Base-by-base conservation (phyloP, 2,797 vertebrate species). In the Anabacerthia variegaticeps region DNA sequence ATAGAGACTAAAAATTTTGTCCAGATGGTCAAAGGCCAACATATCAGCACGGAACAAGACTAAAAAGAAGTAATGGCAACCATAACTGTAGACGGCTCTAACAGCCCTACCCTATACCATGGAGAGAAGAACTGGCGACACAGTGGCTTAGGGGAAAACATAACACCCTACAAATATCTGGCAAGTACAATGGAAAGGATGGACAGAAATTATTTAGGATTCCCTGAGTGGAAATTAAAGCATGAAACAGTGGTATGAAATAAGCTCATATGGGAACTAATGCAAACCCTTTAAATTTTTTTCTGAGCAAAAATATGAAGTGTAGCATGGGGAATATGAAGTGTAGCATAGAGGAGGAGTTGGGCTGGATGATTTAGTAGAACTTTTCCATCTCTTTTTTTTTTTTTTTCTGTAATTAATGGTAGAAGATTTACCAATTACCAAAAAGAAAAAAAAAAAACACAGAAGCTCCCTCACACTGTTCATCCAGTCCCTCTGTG, bases 81-180 rank as follows among this genome's bases (percentile, higher is more conserved):
- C 2, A 8, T 85, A 79, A 76, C 30, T 85, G 46, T 36, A 74
- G 86, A 91, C 88, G 66, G 76, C 32, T 94, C 88, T 94, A 93
- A 94, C 88, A 93, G 76, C 56, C 37, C 59, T 79, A 16, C 56
- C 44, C 44, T 67, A 32, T 37, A 89, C 30, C 67, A 62, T 16
- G 75, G 91, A 84, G 75, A 88, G 24, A 86, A 95, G 83, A 92
- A 68, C 82, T 96, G 93, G 85, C 19, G 6, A 92, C 85, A 90
- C 55, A 48, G 32, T 43, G 76, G 72, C 92, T 95, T 93, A 73
- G 32, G 89, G 91, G 85, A 94, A 96, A 96, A 88, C 89, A 22
- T 96, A 95, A 92, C 91, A 93, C 89, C 73, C 76, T 95, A 86
- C 91, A 95, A 94, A 92, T 95, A 95, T 93, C 94, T 95, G 95